Conservation (phyloP, 2,797 vertebrate species). For the Sciurus carolinensis region DNA sequence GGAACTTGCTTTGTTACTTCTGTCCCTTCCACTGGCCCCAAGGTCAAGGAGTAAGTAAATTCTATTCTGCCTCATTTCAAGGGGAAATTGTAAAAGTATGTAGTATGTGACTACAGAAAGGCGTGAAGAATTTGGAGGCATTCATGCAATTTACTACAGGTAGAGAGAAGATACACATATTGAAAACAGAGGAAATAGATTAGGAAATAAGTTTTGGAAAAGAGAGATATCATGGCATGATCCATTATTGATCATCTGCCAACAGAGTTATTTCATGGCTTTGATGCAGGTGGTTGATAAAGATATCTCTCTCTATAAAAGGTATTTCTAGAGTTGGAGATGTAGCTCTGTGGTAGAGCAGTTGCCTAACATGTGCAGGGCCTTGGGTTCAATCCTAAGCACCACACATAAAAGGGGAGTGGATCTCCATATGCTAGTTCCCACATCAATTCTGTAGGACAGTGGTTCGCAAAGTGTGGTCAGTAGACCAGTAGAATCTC, state of each 20-base stretch:
- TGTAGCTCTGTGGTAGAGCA: neutral
- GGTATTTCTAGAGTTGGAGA: neutral
- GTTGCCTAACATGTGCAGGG: too few relatives aligned
- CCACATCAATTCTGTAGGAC: neutral
- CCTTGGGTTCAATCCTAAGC: neutral
- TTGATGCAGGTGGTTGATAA: neutral
- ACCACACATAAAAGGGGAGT: neutral
- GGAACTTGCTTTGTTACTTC: neutral
- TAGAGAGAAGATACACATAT: neutral
- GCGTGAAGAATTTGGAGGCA: neutral
- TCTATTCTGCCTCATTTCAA: neutral
- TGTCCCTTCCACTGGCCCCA: neutral
- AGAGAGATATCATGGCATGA: neutral
- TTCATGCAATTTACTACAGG: neutral
- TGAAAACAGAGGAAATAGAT: neutral
- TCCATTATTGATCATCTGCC: neutral
- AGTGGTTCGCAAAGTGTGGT: neutral
- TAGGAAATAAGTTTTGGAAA: constrained; percentile 34
- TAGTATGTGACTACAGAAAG: neutral
- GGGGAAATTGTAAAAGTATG: neutral
- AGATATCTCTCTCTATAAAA: neutral
- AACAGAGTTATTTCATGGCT: neutral
- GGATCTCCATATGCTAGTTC: neutral
- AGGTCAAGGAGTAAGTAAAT: neutral
- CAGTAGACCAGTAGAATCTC: neutral